These are phyloP conservation scores for Ageneiosus marmoratus DNA, from an alignment of 2,113 vertebrate species.

Conservation along the genomic window DNA sequence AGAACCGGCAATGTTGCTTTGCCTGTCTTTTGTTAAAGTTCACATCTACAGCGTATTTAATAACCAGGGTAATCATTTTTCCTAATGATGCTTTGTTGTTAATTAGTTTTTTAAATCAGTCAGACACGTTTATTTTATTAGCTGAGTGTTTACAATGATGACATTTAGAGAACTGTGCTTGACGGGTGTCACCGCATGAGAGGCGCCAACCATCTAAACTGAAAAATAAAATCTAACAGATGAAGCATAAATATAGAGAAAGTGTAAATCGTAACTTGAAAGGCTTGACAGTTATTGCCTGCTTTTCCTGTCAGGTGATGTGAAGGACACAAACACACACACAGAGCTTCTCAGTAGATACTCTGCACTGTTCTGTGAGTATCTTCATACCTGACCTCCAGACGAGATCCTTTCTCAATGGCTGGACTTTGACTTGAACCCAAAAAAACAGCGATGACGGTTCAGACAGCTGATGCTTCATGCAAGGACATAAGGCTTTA, in stretches of 20 bases:
- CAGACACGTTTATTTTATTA: background rate
- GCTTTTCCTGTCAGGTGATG: background rate
- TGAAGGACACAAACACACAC: background rate
- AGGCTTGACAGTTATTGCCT: background rate
- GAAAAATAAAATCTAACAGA: background rate
- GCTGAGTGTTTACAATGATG: background rate
- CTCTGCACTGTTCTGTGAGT: background rate
- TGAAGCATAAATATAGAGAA: background rate
- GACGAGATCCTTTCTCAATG: background rate
- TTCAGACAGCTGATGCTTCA: constrained; percentile 28
- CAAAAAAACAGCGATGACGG: background rate
- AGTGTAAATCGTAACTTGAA: background rate
- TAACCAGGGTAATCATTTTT: constrained; percentile 81
- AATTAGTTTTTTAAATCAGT: constrained; percentile 6
- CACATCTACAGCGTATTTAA: constrained; percentile 88
- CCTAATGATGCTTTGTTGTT: constrained; percentile 29
- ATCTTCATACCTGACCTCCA: constrained; percentile 29
- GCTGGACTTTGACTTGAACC: constrained; percentile 11
- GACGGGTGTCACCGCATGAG: constrained; percentile 1
- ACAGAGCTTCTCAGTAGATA: background rate
- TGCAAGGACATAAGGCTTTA: background rate
- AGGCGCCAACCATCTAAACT: background rate
- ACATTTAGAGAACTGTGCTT: constrained; percentile 14
- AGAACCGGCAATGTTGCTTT: constrained; percentile 35
- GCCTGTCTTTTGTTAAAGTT: constrained; percentile 84